Conservation (phyloP, 2,113 vertebrate species). For the Amblyopsis rosae region DNA sequence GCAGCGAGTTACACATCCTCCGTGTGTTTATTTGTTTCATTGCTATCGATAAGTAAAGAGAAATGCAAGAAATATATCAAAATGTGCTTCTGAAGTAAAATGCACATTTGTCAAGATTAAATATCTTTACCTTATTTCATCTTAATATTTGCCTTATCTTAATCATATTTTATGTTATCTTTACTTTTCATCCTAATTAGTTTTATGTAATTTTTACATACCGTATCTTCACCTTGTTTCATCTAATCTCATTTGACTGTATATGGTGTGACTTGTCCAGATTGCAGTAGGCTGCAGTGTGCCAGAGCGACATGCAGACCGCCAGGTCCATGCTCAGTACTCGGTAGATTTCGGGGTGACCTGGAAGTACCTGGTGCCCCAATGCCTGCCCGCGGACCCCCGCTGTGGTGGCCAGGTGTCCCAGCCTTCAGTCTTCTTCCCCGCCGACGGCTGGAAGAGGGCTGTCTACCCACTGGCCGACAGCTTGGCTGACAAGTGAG, state of each 20-base stretch:
- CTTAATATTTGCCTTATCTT: too few relatives aligned
- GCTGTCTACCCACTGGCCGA: slow-evolving; percentile 88
- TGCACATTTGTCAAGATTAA: too few relatives aligned
- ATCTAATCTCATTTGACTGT: not conserved
- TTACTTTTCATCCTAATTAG: too few relatives aligned
- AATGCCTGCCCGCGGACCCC: slow-evolving; percentile 93
- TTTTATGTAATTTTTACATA: too few relatives aligned
- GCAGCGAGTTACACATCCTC: too few relatives aligned
- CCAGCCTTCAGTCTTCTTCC: slow-evolving; percentile 95
- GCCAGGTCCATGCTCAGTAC: slow-evolving; percentile 93
- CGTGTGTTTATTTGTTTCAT: too few relatives aligned
- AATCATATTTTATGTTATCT: too few relatives aligned
- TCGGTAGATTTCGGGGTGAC: slow-evolving; percentile 95
- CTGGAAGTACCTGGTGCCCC: slow-evolving; percentile 94
- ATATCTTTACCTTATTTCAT: too few relatives aligned
- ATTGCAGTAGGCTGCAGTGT: slow-evolving; percentile 90
- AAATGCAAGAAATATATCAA: too few relatives aligned
- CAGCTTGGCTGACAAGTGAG: slow-evolving; percentile 89
- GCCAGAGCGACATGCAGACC: slow-evolving; percentile 86
- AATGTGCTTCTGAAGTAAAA: too few relatives aligned
- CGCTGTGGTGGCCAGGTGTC: slow-evolving; percentile 92
- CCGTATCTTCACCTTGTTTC: too few relatives aligned
- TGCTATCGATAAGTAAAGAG: too few relatives aligned
- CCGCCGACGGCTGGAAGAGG: slow-evolving; percentile 91
- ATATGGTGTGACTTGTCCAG: slow-evolving; percentile 63